Evolutionary conservation across 1,140 invertebrate species (phyloP), one percentile per base, ranked within the genome.

Genomic region (Paramacrobiotus metropolitanus): DNA sequence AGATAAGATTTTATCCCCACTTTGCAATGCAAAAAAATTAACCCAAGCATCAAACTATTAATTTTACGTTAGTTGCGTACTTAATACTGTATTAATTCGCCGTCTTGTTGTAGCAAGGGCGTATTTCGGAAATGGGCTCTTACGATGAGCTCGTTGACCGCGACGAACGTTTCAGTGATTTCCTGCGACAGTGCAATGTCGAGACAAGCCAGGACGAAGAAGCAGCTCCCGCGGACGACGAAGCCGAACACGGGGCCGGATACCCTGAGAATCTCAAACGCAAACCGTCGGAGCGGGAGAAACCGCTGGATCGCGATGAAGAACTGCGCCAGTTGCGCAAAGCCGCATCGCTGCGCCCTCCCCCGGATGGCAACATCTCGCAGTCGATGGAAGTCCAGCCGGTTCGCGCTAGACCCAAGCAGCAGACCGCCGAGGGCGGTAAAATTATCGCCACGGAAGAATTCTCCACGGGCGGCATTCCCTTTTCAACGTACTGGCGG

Each of bases 91-190:
- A n/a, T n/a, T n/a, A n/a, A n/a, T n/a, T n/a, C n/a, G n/a, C n/a
- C n/a, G n/a, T n/a, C n/a, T n/a, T n/a, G n/a, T n/a, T n/a, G n/a
- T n/a, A n/a, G 67, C 78, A 87, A 67, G 90, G 88, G 1, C 76
- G 82, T 69, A 77, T 92, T 1, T 85, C 84, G 0, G 87, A 92
- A 73, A 79, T 74, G 59, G 87, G 87, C 40, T 84, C 83, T 4
- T 92, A 88, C 70, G 80, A 84, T 69, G 80, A 90, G 69, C 71
- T 88, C 65, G 66, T 87, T 9, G 80, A 82, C 21, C 61, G 15
- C 59, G 30, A 60, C 29, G 61, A 60, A 3, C 48, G 48, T 21
- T 55, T 55, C 21, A 21, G 60, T 2, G 62, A 55, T 60, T 31
- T n/a, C 61, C 61, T 62, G 2, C 55, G 21, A 24, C 34, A 34